Percentiles rank a stretch among this genome's conserved stretches.
Evolutionary conservation across 2,888 invertebrate species (phyloP).

Genomic region (Rotaria sp.): DNA sequence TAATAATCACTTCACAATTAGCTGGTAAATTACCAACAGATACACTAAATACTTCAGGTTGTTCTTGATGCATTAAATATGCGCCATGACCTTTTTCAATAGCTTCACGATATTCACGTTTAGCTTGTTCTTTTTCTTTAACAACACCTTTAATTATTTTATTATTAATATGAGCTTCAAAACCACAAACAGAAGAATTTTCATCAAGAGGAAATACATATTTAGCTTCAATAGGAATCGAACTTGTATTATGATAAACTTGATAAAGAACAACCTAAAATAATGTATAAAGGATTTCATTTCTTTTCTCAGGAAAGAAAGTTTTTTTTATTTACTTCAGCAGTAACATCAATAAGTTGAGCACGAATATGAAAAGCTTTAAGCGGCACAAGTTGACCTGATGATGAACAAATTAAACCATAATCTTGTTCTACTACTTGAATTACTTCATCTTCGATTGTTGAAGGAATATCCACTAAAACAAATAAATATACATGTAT

Average conservation of each 20-base stretch:
- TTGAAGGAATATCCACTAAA: not conserved
- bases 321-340: constrained; percentile 46
- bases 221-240: constrained; percentile 52
- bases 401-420: constrained; percentile 47
- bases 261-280: constrained; percentile 51
- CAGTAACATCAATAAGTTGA: constrained; percentile 51
- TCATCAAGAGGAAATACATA: constrained; percentile 56
- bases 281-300: too few species aligned
- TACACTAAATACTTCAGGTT: constrained; percentile 55
- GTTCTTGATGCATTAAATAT: constrained; percentile 56
- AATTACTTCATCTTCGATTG: not conserved
- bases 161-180: constrained; percentile 56
- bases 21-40: constrained; percentile 56
- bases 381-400: constrained; percentile 48
- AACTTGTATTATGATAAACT: constrained; percentile 48
- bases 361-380: constrained; percentile 50
- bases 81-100: constrained; percentile 55
- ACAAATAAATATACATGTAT: too few species aligned
- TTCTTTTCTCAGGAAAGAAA: too few species aligned
- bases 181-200: constrained; percentile 55
- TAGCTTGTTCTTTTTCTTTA: constrained; percentile 55
- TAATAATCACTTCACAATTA: constrained; percentile 51
- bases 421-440: constrained; percentile 45
- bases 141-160: constrained; percentile 54
- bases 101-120: constrained; percentile 54